Base-by-base conservation (phyloP, 2,797 vertebrate genomes). In the Otolemur crassicaudatus region DNA sequence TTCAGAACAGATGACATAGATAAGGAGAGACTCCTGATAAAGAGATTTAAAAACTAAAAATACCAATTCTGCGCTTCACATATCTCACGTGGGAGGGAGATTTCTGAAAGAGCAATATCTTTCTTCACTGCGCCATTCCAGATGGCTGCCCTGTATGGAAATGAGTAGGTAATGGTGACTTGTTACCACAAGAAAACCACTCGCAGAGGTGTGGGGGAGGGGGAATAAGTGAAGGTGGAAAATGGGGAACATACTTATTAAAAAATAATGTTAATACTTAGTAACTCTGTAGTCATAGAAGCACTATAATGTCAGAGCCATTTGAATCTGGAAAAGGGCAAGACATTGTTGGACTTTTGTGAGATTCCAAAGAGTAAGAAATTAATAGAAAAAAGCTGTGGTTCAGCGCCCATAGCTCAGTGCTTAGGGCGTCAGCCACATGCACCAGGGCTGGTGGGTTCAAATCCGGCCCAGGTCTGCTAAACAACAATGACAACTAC, bases 21-120 rank as follows among this genome's bases (percentile, higher is more conserved):
- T 97, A 96, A 90, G 65, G 94, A 96, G 83, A 96, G 73, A 90
- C 70, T 87, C 90, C 88, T 92, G 95, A 96, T 94, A 90, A 97
- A 93, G 89, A 87, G 70, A 83, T 72, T 86, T 96, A 79, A 91
- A 96, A 91, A 65, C 75, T 96, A 86, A 96, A 97, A 96, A 96
- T 94, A 94, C 31, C 92, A 90, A 56, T 90, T 86, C 53, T 89
- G 34, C 31, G 65, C 96, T 87, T 96, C 65, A 84, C 89, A 53
- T 95, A 89, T 25, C 85, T 96, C 3, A 0, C 0, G 61, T 72
- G 29, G 65, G 95, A 93, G 80, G 92, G 84, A 92, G 76, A 87
- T 94, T 97, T 97, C 81, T 86, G 93, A 96, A 87, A 70, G 37
- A 97, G 90, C 34, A 56, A 34, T 88, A 37, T 56, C 88, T 96